These are phyloP conservation scores for Riparia riparia DNA, from an alignment of 2,113 vertebrate species.

Conservation along the genomic window DNA sequence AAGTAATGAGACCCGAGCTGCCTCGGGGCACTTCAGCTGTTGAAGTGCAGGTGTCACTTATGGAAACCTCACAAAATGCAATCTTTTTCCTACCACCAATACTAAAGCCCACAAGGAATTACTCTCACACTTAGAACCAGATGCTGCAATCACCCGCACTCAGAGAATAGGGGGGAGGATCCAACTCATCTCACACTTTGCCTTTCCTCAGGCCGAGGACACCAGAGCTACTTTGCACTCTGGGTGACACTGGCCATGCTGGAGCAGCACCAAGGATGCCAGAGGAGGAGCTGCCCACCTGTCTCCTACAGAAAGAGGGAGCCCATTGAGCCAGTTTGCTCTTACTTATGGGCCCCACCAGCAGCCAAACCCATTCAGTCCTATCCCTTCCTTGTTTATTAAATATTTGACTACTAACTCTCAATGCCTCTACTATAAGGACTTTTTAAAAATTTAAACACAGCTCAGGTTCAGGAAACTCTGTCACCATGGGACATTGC, in stretches of 20 bases:
- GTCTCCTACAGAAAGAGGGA: background rate
- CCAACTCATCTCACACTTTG: background rate
- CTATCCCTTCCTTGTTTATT: background rate
- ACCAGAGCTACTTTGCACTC: fast-evolving
- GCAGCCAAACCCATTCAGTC: background rate
- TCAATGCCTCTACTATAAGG: background rate
- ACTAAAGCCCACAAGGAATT: constrained; percentile 32
- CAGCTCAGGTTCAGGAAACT: background rate
- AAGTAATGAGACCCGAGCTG: background rate
- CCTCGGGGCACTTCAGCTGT: constrained; percentile 28
- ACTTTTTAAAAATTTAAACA: background rate
- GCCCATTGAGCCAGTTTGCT: background rate
- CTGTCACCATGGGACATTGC: fast-evolving
- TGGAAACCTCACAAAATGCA: background rate
- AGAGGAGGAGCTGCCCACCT: background rate
- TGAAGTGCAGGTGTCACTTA: constrained; percentile 64
- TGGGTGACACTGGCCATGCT: background rate
- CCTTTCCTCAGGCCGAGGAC: background rate
- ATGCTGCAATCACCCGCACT: background rate
- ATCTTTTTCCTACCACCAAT: constrained; percentile 8
- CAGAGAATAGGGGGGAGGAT: background rate
- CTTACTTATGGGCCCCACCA: background rate
- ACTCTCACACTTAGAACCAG: constrained; percentile 64
- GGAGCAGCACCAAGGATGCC: background rate
- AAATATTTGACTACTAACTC: background rate